Evolutionary conservation across 2,888 invertebrate species (phyloP), one percentile per base, ranked within the genome.

Genomic region (Pachliopta kotzebuea): DNA sequence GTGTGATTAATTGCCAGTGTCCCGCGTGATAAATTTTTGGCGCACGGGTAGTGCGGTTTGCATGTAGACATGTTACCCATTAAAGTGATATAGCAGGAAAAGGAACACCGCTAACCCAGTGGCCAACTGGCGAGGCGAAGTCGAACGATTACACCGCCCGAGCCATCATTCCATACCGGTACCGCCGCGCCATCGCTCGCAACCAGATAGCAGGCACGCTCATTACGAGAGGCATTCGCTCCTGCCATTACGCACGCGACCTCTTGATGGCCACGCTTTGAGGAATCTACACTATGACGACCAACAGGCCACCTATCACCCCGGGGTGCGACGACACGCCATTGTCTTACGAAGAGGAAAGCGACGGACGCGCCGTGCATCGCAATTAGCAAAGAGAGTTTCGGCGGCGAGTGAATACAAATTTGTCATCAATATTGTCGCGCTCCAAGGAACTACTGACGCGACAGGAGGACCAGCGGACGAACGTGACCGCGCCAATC

Each of bases 31-130:
- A 21, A 52, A 52, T 52, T 52, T 21, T 52, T 52, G n/a, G 18
- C 21, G 20, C 21, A 14, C 50, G 21, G 6, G 21, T 21, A 23
- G 50, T 23, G 45, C 24, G 24, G 65, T 56, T 67, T 68, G 66
- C 68, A 70, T 70, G 69, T 69, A 64, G 69, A 64, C 69, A 64
- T 53, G 69, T 66, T 69, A 68, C 70, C 72, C 69, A 73, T 89
- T 86, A 87, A 80, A 83, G 84, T 80, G 61, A 49, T 61, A 56
- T 56, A 61, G 61, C 90, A 88, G 89, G 90, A 90, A 90, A 88
- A 89, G 87, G 89, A 87, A 81, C 86, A 82, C 86, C 83, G 88
- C 83, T 91, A 90, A 90, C 91, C 90, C 85, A 90, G 88, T 91
- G 89, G 90, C 90, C 90, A 89, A 91, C 88, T 90, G 84, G 79